A percentile compares a stretch with the other conserved stretches of the same genome.
phyloP scores from a whole-genome alignment of 2,888 invertebrate genomes.

The Drosophila quasianomalipes region DNA sequence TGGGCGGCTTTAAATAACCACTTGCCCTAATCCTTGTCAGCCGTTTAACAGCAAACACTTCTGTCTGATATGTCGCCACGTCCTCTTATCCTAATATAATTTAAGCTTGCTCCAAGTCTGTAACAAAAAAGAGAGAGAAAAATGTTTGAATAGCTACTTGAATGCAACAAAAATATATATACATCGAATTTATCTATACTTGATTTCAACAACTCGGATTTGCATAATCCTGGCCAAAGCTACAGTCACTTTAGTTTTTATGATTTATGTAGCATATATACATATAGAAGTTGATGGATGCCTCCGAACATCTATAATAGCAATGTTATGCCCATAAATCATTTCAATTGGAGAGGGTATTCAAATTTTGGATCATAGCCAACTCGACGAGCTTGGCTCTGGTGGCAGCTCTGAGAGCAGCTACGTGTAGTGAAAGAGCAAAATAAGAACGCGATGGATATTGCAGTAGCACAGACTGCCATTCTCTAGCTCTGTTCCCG shows the following conservation, averaged over 20 bases:
- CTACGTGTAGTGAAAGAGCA: background rate
- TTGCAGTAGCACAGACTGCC: background rate
- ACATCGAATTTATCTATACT: slow-evolving; percentile 26
- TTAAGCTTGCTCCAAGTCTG: slow-evolving; percentile 41
- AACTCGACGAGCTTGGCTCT: background rate
- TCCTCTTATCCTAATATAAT: slow-evolving; percentile 33
- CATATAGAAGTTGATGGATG: background rate
- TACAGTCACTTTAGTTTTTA: background rate
- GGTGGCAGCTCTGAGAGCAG: background rate
- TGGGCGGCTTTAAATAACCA: slow-evolving; percentile 36
- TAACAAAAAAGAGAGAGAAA: slow-evolving; percentile 13
- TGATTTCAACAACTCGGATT: slow-evolving; percentile 23
- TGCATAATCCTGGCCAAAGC: background rate
- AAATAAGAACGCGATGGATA: background rate
- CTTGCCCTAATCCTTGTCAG: slow-evolving; percentile 50
- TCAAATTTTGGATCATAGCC: background rate
- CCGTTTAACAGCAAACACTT: slow-evolving; percentile 70
- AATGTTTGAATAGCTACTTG: slow-evolving; percentile 38
- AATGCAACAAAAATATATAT: slow-evolving; percentile 44
- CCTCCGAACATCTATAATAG: background rate
- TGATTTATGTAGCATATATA: background rate
- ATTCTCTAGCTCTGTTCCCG: background rate
- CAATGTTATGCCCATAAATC: background rate
- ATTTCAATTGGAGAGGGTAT: background rate
- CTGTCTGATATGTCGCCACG: slow-evolving; percentile 56